phyloP scores from a whole-genome alignment of 2,888 invertebrate genomes.

The Tholera decimalis region DNA sequence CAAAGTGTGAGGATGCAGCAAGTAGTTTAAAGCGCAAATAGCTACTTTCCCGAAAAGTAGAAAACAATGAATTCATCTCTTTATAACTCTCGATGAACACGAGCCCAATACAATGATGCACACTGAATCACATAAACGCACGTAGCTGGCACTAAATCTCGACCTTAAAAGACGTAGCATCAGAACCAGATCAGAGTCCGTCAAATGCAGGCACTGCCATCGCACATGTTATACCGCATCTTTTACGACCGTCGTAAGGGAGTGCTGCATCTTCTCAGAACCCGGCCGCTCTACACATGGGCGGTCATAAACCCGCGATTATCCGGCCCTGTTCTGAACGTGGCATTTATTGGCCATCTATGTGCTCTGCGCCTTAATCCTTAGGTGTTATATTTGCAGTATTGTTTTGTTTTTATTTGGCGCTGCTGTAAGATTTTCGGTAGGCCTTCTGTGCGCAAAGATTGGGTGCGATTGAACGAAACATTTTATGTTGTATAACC shows the following conservation, averaged over 20 bases:
- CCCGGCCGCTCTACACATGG: slow-evolving; percentile 84
- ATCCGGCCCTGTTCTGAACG: slow-evolving; percentile 76
- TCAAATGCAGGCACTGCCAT: slow-evolving; percentile 72
- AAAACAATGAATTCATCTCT: not conserved
- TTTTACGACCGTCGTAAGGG: slow-evolving; percentile 88
- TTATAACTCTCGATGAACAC: not conserved
- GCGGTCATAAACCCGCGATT: slow-evolving; percentile 84
- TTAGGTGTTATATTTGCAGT: slow-evolving; percentile 61
- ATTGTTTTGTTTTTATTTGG: slow-evolving; percentile 26
- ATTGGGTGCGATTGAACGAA: not conserved
- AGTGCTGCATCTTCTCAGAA: slow-evolving; percentile 85
- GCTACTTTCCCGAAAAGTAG: too few species aligned
- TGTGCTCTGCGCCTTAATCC: slow-evolving; percentile 63
- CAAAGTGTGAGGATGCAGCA: too few species aligned
- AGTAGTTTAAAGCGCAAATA: too few species aligned
- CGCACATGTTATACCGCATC: slow-evolving; percentile 89
- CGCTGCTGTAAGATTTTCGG: not conserved
- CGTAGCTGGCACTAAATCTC: slow-evolving; percentile 29
- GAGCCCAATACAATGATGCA: slow-evolving; percentile 28
- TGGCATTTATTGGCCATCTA: slow-evolving; percentile 65
- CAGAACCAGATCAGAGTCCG: slow-evolving; percentile 58
- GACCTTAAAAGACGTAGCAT: slow-evolving; percentile 54
- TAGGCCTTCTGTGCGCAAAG: not conserved
- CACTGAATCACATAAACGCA: slow-evolving; percentile 14
- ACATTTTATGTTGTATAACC: not conserved